Evolutionary conservation across 2,113 vertebrate species (phyloP).

Genomic region (Morone saxatilis): DNA sequence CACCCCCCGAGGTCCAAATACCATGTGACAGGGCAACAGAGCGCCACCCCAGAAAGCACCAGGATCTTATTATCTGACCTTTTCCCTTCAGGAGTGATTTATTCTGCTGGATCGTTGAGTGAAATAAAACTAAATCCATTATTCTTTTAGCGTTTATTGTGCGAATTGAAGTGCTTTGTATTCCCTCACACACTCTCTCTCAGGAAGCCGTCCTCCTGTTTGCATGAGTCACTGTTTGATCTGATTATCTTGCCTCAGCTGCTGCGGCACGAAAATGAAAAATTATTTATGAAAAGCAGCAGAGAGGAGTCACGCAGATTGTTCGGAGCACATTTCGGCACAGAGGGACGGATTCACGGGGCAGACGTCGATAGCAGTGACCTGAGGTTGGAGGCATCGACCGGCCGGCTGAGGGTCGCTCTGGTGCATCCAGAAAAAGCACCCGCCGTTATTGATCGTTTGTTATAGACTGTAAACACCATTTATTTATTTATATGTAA

Average conservation of each 20-base stretch:
- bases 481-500: not conserved
- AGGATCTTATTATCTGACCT: conserved; percentile 50
- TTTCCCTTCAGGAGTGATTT: conserved; percentile 48
- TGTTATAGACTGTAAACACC: not conserved
- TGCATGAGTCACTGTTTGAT: conserved; percentile 55
- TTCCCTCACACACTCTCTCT: conserved; percentile 21
- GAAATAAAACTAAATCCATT: not conserved
- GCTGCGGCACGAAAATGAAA: conserved; percentile 46
- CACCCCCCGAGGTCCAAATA: conserved; percentile 67
- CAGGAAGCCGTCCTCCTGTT: conserved; percentile 22
- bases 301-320: conserved; percentile 11
- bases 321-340: conserved; percentile 23
- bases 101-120: conserved; percentile 4
- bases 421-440: not conserved
- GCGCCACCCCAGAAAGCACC: conserved; percentile 33
- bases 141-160: not conserved
- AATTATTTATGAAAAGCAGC: conserved; percentile 44
- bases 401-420: not conserved
- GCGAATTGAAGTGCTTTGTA: not conserved
- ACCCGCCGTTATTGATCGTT: not conserved
- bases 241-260: conserved; percentile 59
- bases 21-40: conserved; percentile 43
- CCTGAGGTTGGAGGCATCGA: conserved; percentile 5
- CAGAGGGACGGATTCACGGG: conserved; percentile 26
- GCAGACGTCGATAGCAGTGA: conserved; percentile 23